phyloP scores from a whole-genome alignment of 2,888 invertebrate species.

The Nomada flava region DNA sequence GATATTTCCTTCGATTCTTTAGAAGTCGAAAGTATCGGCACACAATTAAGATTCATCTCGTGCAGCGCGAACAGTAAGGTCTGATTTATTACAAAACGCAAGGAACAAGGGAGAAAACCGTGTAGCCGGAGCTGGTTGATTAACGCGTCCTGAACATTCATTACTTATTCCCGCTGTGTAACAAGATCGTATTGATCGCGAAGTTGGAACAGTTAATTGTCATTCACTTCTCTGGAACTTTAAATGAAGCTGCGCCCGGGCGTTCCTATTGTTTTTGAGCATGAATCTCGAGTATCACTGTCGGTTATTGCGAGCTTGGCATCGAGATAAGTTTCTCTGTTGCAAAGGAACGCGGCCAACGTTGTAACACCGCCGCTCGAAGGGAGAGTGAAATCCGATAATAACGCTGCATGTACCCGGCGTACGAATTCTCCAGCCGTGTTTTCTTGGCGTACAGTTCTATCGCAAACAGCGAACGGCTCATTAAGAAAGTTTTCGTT shows the following conservation, averaged over 20 bases:
- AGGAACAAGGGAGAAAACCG: background rate
- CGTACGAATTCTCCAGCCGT: constrained; percentile 50
- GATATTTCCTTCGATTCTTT: constrained; percentile 1
- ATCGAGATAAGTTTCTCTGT: constrained; percentile 42
- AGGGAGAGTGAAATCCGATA: constrained; percentile 39
- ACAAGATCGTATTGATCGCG: constrained; percentile 33
- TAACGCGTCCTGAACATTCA: constrained; percentile 5
- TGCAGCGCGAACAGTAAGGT: background rate
- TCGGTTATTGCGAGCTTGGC: constrained; percentile 35
- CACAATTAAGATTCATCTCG: constrained; percentile 8
- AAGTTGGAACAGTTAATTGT: constrained; percentile 37
- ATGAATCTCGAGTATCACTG: constrained; percentile 25
- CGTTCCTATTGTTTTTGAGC: constrained; percentile 48
- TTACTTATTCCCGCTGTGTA: constrained; percentile 9
- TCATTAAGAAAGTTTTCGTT: constrained; percentile 62
- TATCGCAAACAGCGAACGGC: constrained; percentile 40
- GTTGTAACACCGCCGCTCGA: background rate
- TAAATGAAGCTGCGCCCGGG: constrained; percentile 32
- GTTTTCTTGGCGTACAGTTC: constrained; percentile 50
- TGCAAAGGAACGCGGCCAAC: constrained; percentile 7
- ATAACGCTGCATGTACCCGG: constrained; percentile 36
- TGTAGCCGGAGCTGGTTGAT: background rate
- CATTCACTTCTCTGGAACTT: constrained; percentile 39
- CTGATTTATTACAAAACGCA: constrained; percentile 6
- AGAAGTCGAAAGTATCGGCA: constrained; percentile 4